phyloP scores from a whole-genome alignment of 2,888 invertebrate genomes.

The Ditula angustiorana region DNA sequence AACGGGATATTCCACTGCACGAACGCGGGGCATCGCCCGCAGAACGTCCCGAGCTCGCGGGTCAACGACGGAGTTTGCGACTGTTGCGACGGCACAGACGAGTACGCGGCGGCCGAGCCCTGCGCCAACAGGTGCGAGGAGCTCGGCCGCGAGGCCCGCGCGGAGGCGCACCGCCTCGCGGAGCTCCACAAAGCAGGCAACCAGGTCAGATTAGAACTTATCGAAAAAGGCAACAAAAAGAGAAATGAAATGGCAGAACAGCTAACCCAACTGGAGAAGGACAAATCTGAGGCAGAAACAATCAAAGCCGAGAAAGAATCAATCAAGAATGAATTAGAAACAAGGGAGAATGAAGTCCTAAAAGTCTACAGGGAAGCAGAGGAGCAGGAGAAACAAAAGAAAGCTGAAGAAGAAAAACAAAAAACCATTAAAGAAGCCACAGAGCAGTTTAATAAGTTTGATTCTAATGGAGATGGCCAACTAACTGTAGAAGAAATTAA shows the following conservation, averaged over 20 bases:
- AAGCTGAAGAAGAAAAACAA: slow-evolving; percentile 85
- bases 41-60: slow-evolving; percentile 93
- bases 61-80: slow-evolving; percentile 98
- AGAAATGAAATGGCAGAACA: slow-evolving; percentile 90
- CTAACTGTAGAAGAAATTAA: slow-evolving; percentile 89
- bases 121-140: slow-evolving; percentile 94
- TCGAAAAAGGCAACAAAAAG: slow-evolving; percentile 90
- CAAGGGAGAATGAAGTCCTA: slow-evolving; percentile 90
- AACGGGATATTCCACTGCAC: slow-evolving; percentile 95
- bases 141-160: slow-evolving; percentile 90
- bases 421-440: slow-evolving; percentile 87
- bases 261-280: slow-evolving; percentile 89
- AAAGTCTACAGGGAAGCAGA: slow-evolving; percentile 90
- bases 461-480: slow-evolving; percentile 92
- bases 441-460: slow-evolving; percentile 91
- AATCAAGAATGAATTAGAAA: slow-evolving; percentile 90
- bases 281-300: slow-evolving; percentile 91
- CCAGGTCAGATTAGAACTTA: slow-evolving; percentile 90
- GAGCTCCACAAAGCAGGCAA: slow-evolving; percentile 93
- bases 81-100: slow-evolving; percentile 96
- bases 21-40: slow-evolving; percentile 89
- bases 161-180: slow-evolving; percentile 89
- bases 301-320: slow-evolving; percentile 91
- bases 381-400: slow-evolving; percentile 86
- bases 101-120: slow-evolving; percentile 87